Evolutionary conservation across 2,113 vertebrate species (phyloP), one percentile per base, ranked within the genome.

Genomic region (Limnothrissa miodon): DNA sequence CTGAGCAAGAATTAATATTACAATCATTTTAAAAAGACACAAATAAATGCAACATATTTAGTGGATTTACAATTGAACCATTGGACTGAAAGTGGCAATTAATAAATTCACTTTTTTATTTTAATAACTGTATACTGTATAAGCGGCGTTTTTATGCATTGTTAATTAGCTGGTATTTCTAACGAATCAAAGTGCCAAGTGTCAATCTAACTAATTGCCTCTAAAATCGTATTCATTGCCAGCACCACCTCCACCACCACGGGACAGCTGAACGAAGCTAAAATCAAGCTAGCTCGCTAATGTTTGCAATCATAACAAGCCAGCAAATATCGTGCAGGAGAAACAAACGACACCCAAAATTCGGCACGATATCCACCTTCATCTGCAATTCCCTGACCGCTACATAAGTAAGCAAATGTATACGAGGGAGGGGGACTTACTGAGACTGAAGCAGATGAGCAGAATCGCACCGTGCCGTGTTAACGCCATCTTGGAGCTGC

Each of bases 401-500:
- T 15, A 74, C 0, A 74, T 74, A 13, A 74, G 13, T 36, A 13
- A 74, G 66, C 25, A 33, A 33, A 33, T 36, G 11, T 29, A 74
- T 74, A 33, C 13, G 10, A 74, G 66, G 36, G 29, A 33, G 25
- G 11, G 25, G 66, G 33, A 74, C 66, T 74, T 74, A 74, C 66
- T 39, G 33, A 74, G 10, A 74, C 29, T 29, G 66, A 74, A 74
- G 66, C 66, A 74, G 66, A 74, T 11, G 66, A 74, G 66, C 11
- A 74, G 66, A 33, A 74, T 36, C 33, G 33, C 66, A 74, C 66
- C 15, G 66, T 33, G 25, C 66, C 11, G 66, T 74, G 66, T 36
- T 74, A 36, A 33, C 66, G 66, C 66, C 66, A 74, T 74, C 66
- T 74, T 74, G 66, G 29, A 74, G 66, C 66, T 74, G 66, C 66